Percentiles rank a stretch among this genome's conserved stretches.
These are phyloP conservation scores for Leptinotarsa undecemlineata DNA, from an alignment of 1,140 invertebrate species.

Conservation along the genomic window DNA sequence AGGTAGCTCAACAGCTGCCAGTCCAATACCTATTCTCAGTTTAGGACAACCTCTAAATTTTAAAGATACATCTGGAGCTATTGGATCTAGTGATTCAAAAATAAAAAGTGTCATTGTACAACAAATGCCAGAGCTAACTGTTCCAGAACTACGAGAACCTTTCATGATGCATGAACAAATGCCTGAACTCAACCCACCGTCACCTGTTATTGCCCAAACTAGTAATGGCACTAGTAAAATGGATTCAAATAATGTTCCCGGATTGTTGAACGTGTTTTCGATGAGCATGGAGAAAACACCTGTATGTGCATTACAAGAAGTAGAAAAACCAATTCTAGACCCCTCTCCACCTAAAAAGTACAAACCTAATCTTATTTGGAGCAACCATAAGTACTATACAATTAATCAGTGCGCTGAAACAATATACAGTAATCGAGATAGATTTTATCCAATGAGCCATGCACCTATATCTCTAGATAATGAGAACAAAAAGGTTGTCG, in stretches of 20 bases:
- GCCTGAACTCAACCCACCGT: slow-evolving; percentile 24
- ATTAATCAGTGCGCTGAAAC: slow-evolving; percentile 41
- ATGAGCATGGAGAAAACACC: slow-evolving; percentile 5
- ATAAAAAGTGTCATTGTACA: neutral
- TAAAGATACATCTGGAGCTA: slow-evolving; percentile 12
- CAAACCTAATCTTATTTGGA: slow-evolving; percentile 45
- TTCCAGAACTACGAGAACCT: slow-evolving; percentile 20
- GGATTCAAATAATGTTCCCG: neutral
- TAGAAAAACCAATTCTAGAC: neutral
- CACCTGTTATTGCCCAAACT: neutral
- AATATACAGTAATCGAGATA: slow-evolving; percentile 37
- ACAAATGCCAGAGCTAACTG: slow-evolving; percentile 31
- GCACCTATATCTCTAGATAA: slow-evolving; percentile 39
- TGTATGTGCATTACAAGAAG: neutral
- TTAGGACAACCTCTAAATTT: neutral
- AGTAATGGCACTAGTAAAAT: neutral
- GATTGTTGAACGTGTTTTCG: neutral
- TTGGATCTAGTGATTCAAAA: neutral
- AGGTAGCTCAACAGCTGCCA: neutral
- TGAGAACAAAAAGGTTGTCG: slow-evolving; percentile 5
- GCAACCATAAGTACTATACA: slow-evolving; percentile 43
- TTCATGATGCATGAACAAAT: slow-evolving; percentile 27
- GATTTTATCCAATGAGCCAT: slow-evolving; percentile 46
- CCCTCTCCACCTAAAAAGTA: slow-evolving; percentile 12
- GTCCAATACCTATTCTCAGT: neutral